Evolutionary conservation across 2,888 invertebrate species (phyloP).

Genomic region (Hemithea aestivaria): DNA sequence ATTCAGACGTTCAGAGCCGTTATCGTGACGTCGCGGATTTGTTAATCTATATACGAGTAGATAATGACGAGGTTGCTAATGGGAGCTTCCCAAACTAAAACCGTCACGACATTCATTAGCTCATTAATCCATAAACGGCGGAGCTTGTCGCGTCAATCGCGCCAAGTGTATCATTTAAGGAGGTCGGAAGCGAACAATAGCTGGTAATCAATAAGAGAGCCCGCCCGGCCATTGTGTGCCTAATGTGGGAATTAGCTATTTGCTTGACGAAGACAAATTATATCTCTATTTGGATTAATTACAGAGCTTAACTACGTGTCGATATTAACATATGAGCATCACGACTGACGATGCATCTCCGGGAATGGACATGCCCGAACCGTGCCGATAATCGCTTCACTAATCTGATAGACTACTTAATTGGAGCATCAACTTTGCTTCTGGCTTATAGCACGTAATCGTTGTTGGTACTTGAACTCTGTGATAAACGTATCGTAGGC

Average conservation of each 20-base stretch:
- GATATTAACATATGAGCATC: slow-evolving; percentile 49
- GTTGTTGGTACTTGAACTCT: no score
- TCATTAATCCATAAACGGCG: slow-evolving; percentile 54
- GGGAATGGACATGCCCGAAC: slow-evolving; percentile 8
- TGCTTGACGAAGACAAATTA: slow-evolving; percentile 78
- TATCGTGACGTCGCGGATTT: no score
- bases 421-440: no score
- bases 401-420: slow-evolving; percentile 1
- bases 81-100: slow-evolving; percentile 20
- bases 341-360: slow-evolving; percentile 26
- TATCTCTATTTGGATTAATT: slow-evolving; percentile 71
- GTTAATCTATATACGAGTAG: no score
- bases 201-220: slow-evolving; percentile 72
- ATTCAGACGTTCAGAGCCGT: no score
- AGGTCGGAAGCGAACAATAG: slow-evolving; percentile 69
- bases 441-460: background rate
- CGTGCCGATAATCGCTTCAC: slow-evolving; percentile 13
- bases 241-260: slow-evolving; percentile 78
- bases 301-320: slow-evolving; percentile 68
- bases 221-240: slow-evolving; percentile 66
- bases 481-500: no score
- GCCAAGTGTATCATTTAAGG: slow-evolving; percentile 69
- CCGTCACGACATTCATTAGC: slow-evolving; percentile 42
- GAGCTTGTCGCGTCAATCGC: slow-evolving; percentile 57
- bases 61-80: slow-evolving; percentile 26